Base-by-base conservation (phyloP, 1,140 invertebrate species). In the Aporrectodea caliginosa region DNA sequence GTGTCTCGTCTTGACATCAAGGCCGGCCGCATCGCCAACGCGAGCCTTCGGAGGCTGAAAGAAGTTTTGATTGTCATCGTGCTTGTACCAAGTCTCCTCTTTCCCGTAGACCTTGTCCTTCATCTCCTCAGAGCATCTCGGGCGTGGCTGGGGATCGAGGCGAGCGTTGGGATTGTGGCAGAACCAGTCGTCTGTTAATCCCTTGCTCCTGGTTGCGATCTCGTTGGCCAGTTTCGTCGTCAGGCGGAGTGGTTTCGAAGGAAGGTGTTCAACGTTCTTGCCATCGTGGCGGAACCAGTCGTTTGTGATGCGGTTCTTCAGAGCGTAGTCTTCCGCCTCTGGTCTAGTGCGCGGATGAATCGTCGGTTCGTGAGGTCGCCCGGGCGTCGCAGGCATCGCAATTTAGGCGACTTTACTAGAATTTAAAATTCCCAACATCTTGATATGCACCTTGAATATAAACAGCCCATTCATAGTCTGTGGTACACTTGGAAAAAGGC, bases 271-370 rank as follows among this genome's bases (percentile, higher is more conserved):
- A 35, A 70, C 79, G 58, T 80, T 77, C 58, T 77, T 80, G 33
- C 75, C 79, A 73, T 80, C 76, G 58, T 80, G 79, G 29, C 76
- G 68, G 34, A 80, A 78, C 79, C 79, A 80, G 58, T 78, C 69
- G 29, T 68, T 73, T 16, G 31, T 69, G 22, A 16, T 30, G 29
- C 76, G 30, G 30, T 72, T 71, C 31, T 58, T 69, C 27, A 35
- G 35, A 6, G 79, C 79, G 32, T 35, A 73, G n/a, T 72, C 70
- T 1, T 1, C 30, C 34, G 75, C 79, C 35, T 80, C 79, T 1
- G 69, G 75, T 35, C 76, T 27, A 14, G 76, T 80, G n/a, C 79
- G 75, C 16, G 79, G 70, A 68, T 78, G 76, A 16, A 79, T 29
- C 0, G 69, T 80, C 29, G 79, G 68, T 1, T 43, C 30, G 79